These are phyloP conservation scores for Aphis craccivora DNA, from an alignment of 1,140 invertebrate species.

Conservation along the genomic window DNA sequence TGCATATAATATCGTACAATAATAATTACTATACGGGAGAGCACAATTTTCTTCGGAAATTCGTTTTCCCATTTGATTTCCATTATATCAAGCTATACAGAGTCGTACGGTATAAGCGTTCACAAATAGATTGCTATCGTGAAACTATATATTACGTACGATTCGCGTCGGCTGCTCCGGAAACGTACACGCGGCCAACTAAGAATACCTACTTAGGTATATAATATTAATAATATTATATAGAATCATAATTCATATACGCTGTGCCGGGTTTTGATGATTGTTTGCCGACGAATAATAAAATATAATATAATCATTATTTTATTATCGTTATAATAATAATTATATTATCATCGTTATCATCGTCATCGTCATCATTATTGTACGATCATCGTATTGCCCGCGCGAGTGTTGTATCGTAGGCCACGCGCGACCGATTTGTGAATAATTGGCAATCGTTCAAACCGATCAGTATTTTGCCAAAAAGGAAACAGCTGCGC, in stretches of 20 bases:
- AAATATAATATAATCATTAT: not conserved
- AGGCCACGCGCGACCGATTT: not conserved
- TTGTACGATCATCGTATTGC: too few relatives aligned
- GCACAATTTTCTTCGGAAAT: not conserved
- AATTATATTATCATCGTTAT: not conserved
- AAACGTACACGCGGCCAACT: not conserved
- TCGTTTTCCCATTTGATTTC: not conserved
- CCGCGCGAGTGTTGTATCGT: not conserved
- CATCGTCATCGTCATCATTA: too few relatives aligned
- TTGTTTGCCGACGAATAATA: not conserved
- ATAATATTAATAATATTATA: not conserved
- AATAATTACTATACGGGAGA: not conserved
- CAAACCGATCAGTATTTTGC: slow-evolving; percentile 33
- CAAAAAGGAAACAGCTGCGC: slow-evolving; percentile 39
- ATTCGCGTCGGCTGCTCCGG: not conserved
- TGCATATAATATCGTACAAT: not conserved
- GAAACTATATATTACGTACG: not conserved
- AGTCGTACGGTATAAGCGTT: not conserved
- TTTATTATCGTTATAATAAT: not conserved
- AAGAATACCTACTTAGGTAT: not conserved
- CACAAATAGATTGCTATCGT: not conserved
- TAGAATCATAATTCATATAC: not conserved
- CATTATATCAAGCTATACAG: not conserved
- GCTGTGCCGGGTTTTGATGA: not conserved
- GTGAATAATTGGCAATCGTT: slow-evolving; percentile 43